Conservation (phyloP, 2,888 invertebrate genomes). For the Seladonia tumulorum region DNA sequence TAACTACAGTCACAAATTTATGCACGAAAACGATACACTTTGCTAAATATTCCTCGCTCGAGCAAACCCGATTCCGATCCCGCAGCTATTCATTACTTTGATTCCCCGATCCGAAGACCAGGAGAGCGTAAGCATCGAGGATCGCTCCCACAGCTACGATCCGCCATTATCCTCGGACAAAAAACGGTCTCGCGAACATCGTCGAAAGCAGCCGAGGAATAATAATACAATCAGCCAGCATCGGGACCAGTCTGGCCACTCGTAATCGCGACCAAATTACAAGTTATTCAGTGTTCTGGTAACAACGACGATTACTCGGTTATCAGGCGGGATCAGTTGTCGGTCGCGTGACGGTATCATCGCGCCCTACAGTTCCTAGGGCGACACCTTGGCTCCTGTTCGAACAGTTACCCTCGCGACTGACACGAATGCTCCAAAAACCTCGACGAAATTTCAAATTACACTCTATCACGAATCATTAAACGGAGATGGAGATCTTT, state of each 20-base stretch:
- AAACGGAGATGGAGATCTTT: not conserved
- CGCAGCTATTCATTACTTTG: not conserved
- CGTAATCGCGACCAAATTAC: conserved; percentile 40
- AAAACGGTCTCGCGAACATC: conserved; percentile 13
- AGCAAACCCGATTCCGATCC: not conserved
- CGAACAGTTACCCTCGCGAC: not conserved
- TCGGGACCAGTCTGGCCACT: conserved; percentile 1
- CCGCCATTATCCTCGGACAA: not conserved
- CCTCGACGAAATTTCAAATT: not conserved
- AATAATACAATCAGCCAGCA: conserved; percentile 12
- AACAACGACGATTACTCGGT: conserved; percentile 16
- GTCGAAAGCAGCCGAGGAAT: not conserved
- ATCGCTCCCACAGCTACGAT: not conserved
- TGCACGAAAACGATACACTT: conserved; percentile 4
- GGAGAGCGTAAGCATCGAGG: not conserved
- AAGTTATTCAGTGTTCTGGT: conserved; percentile 26
- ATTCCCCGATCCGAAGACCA: not conserved
- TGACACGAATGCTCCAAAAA: not conserved
- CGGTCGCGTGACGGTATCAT: conserved; percentile 46
- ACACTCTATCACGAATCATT: not conserved
- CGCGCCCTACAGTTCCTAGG: conserved; percentile 31
- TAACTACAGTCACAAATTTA: not conserved
- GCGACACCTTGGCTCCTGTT: conserved; percentile 32
- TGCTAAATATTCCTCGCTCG: not conserved
- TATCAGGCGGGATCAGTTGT: conserved; percentile 28